Conservation (phyloP, 2,888 invertebrate species). For the Sylvicola fuscatus region DNA sequence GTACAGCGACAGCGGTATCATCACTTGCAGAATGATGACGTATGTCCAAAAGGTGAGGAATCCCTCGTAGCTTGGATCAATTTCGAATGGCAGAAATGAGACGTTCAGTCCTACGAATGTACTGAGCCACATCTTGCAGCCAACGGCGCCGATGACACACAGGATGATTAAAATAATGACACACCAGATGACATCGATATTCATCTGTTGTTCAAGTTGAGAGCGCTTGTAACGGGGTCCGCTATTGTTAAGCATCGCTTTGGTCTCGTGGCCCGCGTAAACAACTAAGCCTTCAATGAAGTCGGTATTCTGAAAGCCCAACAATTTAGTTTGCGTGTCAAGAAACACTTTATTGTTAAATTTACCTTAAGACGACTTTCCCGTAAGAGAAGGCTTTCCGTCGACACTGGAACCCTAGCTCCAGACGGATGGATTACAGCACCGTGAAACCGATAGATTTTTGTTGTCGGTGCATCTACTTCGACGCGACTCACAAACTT, state of each 20-base stretch:
- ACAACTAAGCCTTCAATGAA: slow-evolving; percentile 92
- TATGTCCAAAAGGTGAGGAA: slow-evolving; percentile 87
- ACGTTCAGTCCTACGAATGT: slow-evolving; percentile 28
- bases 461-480: slow-evolving; percentile 87
- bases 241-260: slow-evolving; percentile 93
- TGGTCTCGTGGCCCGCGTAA: slow-evolving; percentile 94
- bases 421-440: slow-evolving; percentile 65
- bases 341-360: slow-evolving; percentile 1
- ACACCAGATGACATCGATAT: slow-evolving; percentile 92
- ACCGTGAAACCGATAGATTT: slow-evolving; percentile 88
- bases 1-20: slow-evolving; percentile 92
- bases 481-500: slow-evolving; percentile 71
- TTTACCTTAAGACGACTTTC: slow-evolving; percentile 63
- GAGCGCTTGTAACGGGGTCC: slow-evolving; percentile 88
- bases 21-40: slow-evolving; percentile 88
- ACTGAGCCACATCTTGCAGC: slow-evolving; percentile 67
- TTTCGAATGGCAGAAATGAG: slow-evolving; percentile 43
- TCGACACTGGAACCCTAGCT: slow-evolving; percentile 56
- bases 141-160: slow-evolving; percentile 78
- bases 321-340: not conserved
- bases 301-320: slow-evolving; percentile 73
- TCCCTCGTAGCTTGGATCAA: slow-evolving; percentile 48
- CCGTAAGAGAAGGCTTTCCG: slow-evolving; percentile 77
- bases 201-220: slow-evolving; percentile 81
- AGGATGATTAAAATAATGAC: slow-evolving; percentile 74